Evolutionary conservation across 2,113 vertebrate species (phyloP), one percentile per base, ranked within the genome.

Genomic region (Apus apus): DNA sequence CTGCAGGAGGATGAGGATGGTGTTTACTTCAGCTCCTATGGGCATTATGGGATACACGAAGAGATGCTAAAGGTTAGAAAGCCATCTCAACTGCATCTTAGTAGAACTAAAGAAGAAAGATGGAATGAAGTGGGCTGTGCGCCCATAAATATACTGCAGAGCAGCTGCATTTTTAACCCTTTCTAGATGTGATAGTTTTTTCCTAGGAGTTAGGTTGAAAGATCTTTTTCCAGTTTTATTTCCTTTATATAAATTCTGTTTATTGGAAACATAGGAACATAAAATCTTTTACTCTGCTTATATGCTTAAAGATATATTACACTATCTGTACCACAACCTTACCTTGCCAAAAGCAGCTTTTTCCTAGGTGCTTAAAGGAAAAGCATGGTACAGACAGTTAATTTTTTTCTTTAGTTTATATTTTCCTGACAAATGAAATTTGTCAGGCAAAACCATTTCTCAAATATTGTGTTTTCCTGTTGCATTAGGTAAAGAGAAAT

Each of bases 41-140:
- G 99, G 78, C 99, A 99, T 97, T 98, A 99, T 93, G 98, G 98
- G 95, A 99, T 99, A 97, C 99, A 99, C 0, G 98, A 99, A 95
- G 99, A 99, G 97, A 99, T 99, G 99, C 98, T 99, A 67, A 99
- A 99, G 99, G 99, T 99, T 97, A 97, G 98, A 84, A 93, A 97
- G 90, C 70, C 70, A 40, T 27, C 65, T 29, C 57, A 64, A 2
- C 73, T 87, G 71, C n/a, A 2, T 80, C 91, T 93, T 50, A 30
- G 70, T 45, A 27, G 56, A 57, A 43, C 80, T 71, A 4, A 85
- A 64, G 74, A 91, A 82, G 43, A 89, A 92, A 87, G 87, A 12
- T 40, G 46, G 23, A 89, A 22, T 45, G 30, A 72, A 92, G 58
- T 80, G 92, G 73, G 51, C 90, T 90, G 15, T 40, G 79, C 92